phyloP scores from a whole-genome alignment of 2,113 vertebrate species.

The Microtus ochrogaster region DNA sequence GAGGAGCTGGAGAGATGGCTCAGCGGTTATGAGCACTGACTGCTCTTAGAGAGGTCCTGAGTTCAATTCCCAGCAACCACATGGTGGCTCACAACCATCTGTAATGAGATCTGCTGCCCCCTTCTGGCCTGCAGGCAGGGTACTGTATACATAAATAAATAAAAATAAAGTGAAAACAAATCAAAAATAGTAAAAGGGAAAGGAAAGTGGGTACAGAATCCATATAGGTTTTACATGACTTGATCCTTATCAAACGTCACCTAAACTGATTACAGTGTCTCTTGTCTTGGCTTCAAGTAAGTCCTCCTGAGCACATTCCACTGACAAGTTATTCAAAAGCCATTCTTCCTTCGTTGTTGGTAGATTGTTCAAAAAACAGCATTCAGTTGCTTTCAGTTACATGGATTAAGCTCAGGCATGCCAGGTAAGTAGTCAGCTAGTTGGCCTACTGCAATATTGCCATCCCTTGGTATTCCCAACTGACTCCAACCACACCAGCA shows the following conservation, averaged over 20 bases:
- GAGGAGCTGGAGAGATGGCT: no score
- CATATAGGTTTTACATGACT: not conserved
- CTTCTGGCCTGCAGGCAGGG: no score
- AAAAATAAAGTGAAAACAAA: no score
- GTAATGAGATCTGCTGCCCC: no score
- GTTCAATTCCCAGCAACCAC: no score
- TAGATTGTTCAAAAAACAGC: not conserved
- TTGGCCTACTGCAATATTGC: not conserved
- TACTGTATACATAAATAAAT: no score
- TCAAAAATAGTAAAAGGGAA: not conserved
- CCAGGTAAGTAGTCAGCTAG: not conserved
- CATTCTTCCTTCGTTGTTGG: not conserved
- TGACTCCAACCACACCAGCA: not conserved
- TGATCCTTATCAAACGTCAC: not conserved
- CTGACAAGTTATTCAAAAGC: not conserved
- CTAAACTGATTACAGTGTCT: not conserved
- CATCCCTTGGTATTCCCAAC: not conserved
- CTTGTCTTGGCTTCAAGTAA: not conserved
- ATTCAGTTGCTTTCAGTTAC: not conserved
- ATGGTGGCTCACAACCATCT: no score
- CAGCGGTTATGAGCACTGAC: no score
- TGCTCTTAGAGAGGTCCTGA: no score
- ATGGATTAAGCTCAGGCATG: not conserved
- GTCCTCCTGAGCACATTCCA: not conserved
- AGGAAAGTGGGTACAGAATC: conserved; percentile 17